Base-by-base conservation (phyloP, 2,113 vertebrate genomes). In the Poeciliopsis occidentalis region DNA sequence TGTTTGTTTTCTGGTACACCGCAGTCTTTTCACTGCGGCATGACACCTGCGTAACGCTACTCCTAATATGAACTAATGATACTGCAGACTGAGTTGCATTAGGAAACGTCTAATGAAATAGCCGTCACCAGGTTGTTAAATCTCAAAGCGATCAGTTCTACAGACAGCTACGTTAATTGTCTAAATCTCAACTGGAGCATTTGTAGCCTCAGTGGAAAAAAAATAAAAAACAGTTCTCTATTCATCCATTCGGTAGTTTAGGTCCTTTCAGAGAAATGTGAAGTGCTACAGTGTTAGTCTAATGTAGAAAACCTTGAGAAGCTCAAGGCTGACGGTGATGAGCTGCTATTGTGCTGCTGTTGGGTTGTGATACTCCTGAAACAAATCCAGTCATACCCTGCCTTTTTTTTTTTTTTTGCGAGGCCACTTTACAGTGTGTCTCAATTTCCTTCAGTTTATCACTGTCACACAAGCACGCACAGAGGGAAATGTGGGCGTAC, bases 301-400 rank as follows among this genome's bases (percentile, higher is more conserved):
- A 44, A 78, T 80, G 79, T 32, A 60, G 69, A 51, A 83, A 86
- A 89, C 85, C 82, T 85, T 80, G 80, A 78, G 78, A 61, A 69
- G 78, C 82, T 86, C 80, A 87, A 88, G 84, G 90, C 82, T 88
- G 84, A 84, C 37, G 61, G 88, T 2, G 64, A 71, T 39, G 79
- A 85, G 79, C 75, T 67, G 77, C 84, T 74, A 71, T 83, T 82
- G 76, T 87, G 76, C 72, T 51, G 51, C 67, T 69, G 87, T 75
- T 60, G 67, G 75, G 65, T 67, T 71, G 84, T 67, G 75, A 73
- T 22, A 37, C 76, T 82, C 37, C 61, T 87, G 81, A 83, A 85
- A 66, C 68, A 41, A 75, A 64, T 80, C 85, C 90, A 87, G 81
- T 73, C 69, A 71, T 61, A 81, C 79, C 26, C 64, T 68, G 68